Evolutionary conservation across 2,888 invertebrate species (phyloP), one percentile per base, ranked within the genome.

Genomic region (Dicyrtomina minuta): DNA sequence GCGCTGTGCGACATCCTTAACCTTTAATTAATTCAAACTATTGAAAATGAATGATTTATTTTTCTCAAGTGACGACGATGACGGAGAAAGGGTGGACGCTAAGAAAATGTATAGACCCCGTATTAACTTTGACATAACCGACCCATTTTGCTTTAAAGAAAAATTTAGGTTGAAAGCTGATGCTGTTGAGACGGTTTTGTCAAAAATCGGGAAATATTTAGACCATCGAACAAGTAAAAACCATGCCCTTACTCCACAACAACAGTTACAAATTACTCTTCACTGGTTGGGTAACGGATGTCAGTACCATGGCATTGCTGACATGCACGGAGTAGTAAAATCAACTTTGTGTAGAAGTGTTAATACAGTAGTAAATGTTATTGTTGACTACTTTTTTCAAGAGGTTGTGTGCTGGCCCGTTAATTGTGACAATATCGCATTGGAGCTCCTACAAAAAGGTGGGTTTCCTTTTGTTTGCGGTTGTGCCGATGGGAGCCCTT

Each of bases 381-480:
- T 72, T 33, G 66, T 68, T 17, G 41, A 70, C 4, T 24, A 51
- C 0, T n/a, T 73, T 26, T 68, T 73, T 17, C 22, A 26, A 2
- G 24, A 66, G 8, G 51, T 59, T 1, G 65, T 75, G 0, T 17
- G 61, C 6, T 75, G 71, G 71, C 75, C 73, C 0, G 49, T n/a
- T 6, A 53, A 70, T 24, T 26, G 56, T 24, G n/a, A 27, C 2
- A 17, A 60, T 1, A 24, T 70, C 10, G 68, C 72, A 0, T 1
- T 26, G 1, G 59, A 70, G 12, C 71, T 69, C 39, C 33, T 53
- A 8, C 13, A 22, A 15, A 56, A 22, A 43, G 69, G 72, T 4
- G 72, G 75, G n/a, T 75, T 75, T 70, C 75, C 75, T 15, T 46
- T 43, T 17, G 72, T 74, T 0, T 33, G 56, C 41, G 75, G 72